These are phyloP conservation scores for Oncorhynchus clarkii DNA, from an alignment of 2,113 vertebrate species.

Conservation along the genomic window DNA sequence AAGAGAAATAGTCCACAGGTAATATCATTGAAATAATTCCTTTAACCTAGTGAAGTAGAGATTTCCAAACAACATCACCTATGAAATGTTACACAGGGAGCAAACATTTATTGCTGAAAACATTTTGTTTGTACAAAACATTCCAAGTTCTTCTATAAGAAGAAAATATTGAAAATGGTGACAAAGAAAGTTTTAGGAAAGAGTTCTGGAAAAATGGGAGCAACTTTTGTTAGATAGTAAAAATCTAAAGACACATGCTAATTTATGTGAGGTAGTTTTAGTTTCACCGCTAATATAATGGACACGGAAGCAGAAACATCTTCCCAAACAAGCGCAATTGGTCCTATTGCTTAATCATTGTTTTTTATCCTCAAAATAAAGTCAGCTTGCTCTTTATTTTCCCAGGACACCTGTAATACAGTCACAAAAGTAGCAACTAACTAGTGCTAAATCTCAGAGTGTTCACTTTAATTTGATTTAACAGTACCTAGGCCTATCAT, in stretches of 20 bases:
- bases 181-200: slow-evolving; percentile 7
- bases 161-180: slow-evolving; percentile 33
- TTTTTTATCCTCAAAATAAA: neutral
- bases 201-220: slow-evolving; percentile 17
- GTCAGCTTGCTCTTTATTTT: neutral
- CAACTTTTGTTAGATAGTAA: slow-evolving; percentile 7
- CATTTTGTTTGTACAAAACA: slow-evolving; percentile 35
- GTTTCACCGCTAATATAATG: neutral
- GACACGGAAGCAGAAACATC: neutral
- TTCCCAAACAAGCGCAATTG: neutral
- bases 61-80: too few species aligned
- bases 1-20: too few species aligned
- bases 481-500: too few species aligned
- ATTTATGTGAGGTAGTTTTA: slow-evolving; percentile 42
- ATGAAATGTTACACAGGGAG: slow-evolving; percentile 1
- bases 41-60: too few species aligned
- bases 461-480: too few species aligned
- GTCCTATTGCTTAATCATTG: neutral
- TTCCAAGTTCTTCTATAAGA: slow-evolving; percentile 56
- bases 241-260: neutral
- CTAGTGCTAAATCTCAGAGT: too few species aligned
- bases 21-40: too few species aligned
- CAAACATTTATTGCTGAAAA: slow-evolving; percentile 45
- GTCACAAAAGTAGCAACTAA: too few species aligned
- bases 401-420: neutral